These are phyloP conservation scores for Anarsia innoxiella DNA, from an alignment of 2,888 invertebrate species.

Conservation along the genomic window DNA sequence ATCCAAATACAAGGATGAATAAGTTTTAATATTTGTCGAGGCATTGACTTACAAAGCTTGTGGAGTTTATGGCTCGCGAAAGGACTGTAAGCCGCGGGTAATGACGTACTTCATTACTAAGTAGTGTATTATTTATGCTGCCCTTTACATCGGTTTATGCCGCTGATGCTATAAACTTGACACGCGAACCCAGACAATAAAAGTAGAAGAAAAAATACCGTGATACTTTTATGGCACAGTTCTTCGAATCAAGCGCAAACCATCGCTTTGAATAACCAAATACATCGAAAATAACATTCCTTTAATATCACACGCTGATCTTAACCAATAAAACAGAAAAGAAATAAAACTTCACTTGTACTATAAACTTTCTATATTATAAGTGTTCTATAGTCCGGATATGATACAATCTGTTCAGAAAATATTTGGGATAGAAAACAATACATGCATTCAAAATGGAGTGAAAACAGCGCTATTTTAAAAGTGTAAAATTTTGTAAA, in stretches of 20 bases:
- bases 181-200: slow-evolving; percentile 24
- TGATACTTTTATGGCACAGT: slow-evolving; percentile 17
- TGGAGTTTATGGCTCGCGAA: slow-evolving; percentile 39
- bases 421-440: slow-evolving; percentile 46
- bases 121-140: slow-evolving; percentile 48
- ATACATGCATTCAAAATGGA: not conserved
- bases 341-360: slow-evolving; percentile 35
- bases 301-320: slow-evolving; percentile 12
- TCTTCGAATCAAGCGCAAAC: slow-evolving; percentile 16
- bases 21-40: slow-evolving; percentile 14
- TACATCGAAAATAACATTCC: slow-evolving; percentile 13
- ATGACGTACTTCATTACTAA: slow-evolving; percentile 54
- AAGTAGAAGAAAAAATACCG: slow-evolving; percentile 24
- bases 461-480: slow-evolving; percentile 1
- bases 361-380: slow-evolving; percentile 57
- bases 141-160: slow-evolving; percentile 35
- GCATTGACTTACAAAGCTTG: slow-evolving; percentile 32
- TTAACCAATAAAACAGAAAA: slow-evolving; percentile 11
- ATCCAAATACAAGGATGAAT: too few relatives aligned
- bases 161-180: slow-evolving; percentile 33
- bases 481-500: slow-evolving; percentile 6
- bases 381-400: slow-evolving; percentile 35
- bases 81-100: slow-evolving; percentile 44
- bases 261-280: slow-evolving; percentile 13
- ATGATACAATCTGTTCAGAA: slow-evolving; percentile 55